Base-by-base conservation (phyloP, 2,113 vertebrate genomes). In the Dendropsophus ebraccatus region DNA sequence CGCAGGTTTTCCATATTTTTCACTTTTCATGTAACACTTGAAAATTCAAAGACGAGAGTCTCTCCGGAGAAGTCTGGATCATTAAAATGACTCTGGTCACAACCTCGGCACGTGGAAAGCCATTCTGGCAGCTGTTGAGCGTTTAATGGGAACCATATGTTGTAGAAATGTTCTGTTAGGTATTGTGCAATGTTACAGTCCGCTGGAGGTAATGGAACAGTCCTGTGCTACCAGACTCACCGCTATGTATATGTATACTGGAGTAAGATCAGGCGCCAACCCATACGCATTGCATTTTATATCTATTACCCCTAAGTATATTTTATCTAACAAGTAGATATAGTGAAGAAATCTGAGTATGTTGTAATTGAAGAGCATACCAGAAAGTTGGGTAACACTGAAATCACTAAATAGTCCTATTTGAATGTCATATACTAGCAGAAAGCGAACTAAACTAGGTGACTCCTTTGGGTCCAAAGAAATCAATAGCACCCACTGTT, bases 121-220 rank as follows among this genome's bases (percentile, higher is more conserved):
- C 23, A 41, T 47, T 49, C 28, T 75, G 72, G 72, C 72, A 47
- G 21, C 7, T 11, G 23, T 49, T 49, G 21, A 28, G n/a, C 0
- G 12, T 49, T 75, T 75, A 28, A 75, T 75, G 13, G 41, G 45
- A 75, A 47, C 41, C 72, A 28, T 45, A 49, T 75, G 72, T 25
- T 75, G 45, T 41, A 75, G 28, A 49, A 23, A 25, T 75, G 72
- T 28, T 75, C 3, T 75, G 45, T 75, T 49, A 16, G n/a, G 45
- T 49, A 47, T 75, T 75, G n/a, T 49, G 72, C 41, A 75, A 75
- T 75, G 2, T 49, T 73, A 45, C 70, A 45, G 37, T 47, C n/a
- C 14, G 72, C 23, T 49, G 21, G n/a, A 75, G 70, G 41, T 45
- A 47, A 45, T 47, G 8, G 37, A 11, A 19, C 21, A 23, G 37